phyloP scores from a whole-genome alignment of 2,113 vertebrate species.

The Nanger granti region DNA sequence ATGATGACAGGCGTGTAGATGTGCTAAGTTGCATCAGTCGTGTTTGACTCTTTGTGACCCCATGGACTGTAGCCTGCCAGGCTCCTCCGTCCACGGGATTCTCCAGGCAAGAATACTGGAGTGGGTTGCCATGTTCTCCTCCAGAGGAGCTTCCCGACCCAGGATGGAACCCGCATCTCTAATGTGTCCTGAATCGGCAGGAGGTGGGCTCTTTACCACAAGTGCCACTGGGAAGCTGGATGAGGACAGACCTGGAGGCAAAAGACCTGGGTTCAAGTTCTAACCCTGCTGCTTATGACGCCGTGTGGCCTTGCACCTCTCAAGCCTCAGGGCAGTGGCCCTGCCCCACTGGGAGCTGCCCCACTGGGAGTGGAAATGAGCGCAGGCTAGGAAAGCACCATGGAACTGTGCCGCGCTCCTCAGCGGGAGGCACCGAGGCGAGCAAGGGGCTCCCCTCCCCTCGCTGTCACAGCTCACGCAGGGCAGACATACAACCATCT shows the following conservation, averaged over 20 bases:
- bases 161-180: background rate
- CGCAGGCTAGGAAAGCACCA: fast-evolving
- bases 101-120: background rate
- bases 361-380: background rate
- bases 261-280: background rate
- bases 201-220: background rate
- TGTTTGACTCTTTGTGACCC: background rate
- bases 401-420: background rate
- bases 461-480: fast-evolving
- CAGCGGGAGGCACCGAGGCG: background rate
- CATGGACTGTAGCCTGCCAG: background rate
- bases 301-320: background rate
- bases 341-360: background rate
- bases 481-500: background rate
- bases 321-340: background rate
- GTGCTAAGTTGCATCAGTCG: background rate
- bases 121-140: background rate
- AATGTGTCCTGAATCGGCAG: background rate
- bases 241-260: background rate
- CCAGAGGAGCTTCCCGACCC: background rate
- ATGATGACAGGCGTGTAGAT: fast-evolving
- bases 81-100: background rate
- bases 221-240: background rate
- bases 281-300: background rate
- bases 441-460: no score